Conservation (phyloP, 2,888 invertebrate species). For the Litoditis marina region DNA sequence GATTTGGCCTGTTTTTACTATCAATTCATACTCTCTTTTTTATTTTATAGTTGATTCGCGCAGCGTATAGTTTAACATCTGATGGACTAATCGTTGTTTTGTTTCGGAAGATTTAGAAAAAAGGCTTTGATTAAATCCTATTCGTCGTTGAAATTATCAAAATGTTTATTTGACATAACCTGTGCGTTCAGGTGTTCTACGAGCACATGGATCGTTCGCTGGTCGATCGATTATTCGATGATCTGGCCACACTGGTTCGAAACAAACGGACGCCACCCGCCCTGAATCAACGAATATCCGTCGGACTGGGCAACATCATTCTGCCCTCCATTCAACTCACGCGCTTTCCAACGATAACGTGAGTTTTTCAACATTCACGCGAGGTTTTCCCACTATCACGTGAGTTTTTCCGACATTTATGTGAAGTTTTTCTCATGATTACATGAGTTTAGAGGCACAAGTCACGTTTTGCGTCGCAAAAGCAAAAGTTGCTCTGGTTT, state of each 20-base stretch:
- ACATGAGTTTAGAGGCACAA: not conserved
- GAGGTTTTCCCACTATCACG: not conserved
- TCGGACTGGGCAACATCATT: conserved; percentile 53
- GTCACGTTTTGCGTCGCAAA: too few relatives aligned
- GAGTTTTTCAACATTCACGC: conserved; percentile 14
- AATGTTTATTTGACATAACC: too few relatives aligned
- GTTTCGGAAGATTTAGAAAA: too few relatives aligned
- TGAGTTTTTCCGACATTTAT: not conserved
- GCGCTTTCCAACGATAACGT: conserved; percentile 54
- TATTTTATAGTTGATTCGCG: too few relatives aligned
- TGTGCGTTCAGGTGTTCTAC: conserved; percentile 36
- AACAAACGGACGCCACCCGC: conserved; percentile 19
- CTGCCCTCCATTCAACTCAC: conserved; percentile 57
- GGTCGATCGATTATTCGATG: conserved; percentile 46
- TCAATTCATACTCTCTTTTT: too few relatives aligned
- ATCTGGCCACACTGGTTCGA: conserved; percentile 44
- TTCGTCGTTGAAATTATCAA: too few relatives aligned
- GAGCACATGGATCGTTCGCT: conserved; percentile 45
- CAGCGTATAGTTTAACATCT: too few relatives aligned
- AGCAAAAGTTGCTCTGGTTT: too few relatives aligned
- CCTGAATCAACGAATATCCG: conserved; percentile 40
- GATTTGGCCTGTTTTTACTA: too few relatives aligned
- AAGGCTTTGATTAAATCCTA: too few relatives aligned
- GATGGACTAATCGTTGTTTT: too few relatives aligned
- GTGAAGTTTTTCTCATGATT: too few relatives aligned